These are phyloP conservation scores for Epinephelus fuscoguttatus DNA, from an alignment of 2,113 vertebrate species.

Conservation along the genomic window DNA sequence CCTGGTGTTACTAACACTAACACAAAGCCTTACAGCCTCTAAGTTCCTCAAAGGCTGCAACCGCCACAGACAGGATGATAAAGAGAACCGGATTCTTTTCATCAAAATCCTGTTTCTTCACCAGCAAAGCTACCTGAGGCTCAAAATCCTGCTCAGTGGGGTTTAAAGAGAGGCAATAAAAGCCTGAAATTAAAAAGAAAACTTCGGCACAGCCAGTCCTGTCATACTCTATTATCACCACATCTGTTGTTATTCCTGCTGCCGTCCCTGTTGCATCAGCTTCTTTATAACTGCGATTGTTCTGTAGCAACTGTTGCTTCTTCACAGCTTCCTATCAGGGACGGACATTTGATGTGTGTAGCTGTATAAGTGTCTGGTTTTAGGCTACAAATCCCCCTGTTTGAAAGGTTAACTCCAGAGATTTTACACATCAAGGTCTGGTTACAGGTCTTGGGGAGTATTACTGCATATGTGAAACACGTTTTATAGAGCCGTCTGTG, in stretches of 20 bases:
- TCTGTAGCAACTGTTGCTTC: neutral
- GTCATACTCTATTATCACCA: neutral
- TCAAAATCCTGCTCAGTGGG: constrained; percentile 14
- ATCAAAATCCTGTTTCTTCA: constrained; percentile 7
- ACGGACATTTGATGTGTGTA: neutral
- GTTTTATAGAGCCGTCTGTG: neutral
- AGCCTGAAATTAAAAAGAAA: constrained; percentile 3
- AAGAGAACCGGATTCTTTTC: neutral
- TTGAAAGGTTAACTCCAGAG: neutral
- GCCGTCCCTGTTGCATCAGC: neutral
- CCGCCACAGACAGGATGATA: neutral
- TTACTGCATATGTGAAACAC: neutral
- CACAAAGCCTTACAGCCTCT: neutral
- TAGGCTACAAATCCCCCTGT: neutral
- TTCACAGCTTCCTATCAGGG: neutral
- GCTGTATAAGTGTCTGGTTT: neutral
- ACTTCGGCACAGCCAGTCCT: neutral
- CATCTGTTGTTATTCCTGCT: neutral
- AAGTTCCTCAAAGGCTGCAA: neutral
- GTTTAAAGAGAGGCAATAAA: constrained; percentile 11
- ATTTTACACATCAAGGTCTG: neutral
- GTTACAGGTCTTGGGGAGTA: neutral
- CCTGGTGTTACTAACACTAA: neutral
- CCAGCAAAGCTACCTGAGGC: neutral
- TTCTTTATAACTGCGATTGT: neutral